A percentile compares a stretch with the other conserved stretches of the same genome.
phyloP scores from a whole-genome alignment of 2,113 vertebrate species.

The Peromyscus maniculatus region DNA sequence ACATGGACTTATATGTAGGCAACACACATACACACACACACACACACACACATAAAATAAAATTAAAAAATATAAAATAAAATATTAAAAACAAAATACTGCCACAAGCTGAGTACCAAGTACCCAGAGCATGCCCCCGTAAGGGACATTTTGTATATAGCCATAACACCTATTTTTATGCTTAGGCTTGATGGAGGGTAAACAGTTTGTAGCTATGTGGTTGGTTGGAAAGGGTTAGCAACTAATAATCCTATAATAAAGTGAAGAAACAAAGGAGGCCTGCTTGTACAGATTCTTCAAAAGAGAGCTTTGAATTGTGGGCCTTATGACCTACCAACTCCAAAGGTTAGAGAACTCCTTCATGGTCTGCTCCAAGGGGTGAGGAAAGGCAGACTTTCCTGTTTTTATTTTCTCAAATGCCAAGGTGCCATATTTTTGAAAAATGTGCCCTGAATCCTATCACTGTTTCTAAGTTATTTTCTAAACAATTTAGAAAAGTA shows the following conservation, averaged over 20 bases:
- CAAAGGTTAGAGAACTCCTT: not conserved
- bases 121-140: not conserved
- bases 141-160: not conserved
- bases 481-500: not conserved
- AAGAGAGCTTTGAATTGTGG: not conserved
- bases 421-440: not conserved
- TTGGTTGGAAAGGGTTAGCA: not conserved
- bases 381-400: not conserved
- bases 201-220: not conserved
- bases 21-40: not conserved
- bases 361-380: not conserved
- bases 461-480: slow-evolving; percentile 21
- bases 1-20: not conserved
- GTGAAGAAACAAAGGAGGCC: not conserved
- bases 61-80: not conserved
- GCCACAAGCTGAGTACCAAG: not conserved
- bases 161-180: not conserved
- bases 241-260: not conserved
- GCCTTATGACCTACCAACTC: not conserved
- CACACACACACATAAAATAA: not conserved
- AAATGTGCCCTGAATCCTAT: not conserved
- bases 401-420: not conserved
- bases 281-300: not conserved
- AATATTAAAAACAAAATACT: not conserved
- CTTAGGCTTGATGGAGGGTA: not conserved